Base-by-base conservation (phyloP, 2,113 vertebrate species). In the Boulengerochromis microlepis region DNA sequence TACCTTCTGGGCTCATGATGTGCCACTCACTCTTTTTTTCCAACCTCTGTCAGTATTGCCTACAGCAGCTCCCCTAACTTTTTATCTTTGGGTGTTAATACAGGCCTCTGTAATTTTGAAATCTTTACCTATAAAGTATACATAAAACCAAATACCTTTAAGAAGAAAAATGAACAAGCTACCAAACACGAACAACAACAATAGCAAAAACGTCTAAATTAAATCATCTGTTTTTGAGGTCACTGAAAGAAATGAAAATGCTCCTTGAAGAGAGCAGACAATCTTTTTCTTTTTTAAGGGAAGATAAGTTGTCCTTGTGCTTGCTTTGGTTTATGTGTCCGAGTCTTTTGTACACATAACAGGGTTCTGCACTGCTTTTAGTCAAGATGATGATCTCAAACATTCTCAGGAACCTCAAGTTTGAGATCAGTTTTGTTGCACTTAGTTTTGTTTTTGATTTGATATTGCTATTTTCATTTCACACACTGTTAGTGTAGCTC, bases 1-100 rank as follows among this genome's bases (percentile, higher is more conserved):
- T 86, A 74, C 80, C 89, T 90, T 92, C 88, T 57, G 88, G 91
- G 87, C 89, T 24, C 84, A 89, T 8, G 89, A 86, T 82, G 74
- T 92, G 88, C 82, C 52, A 87, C 40, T 90, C 84, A 50, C 76
- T 84, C 59, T 91, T 80, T 80, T 19, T 87, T 80, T 83, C 26
- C 87, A 91, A 26, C 81, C 90, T 93, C 64, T 59, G 24, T 87
- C 85, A 82, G 15, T 74, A 52, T 61, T 26, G 50, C 31, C 26
- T 82, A 42, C 31, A 29, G 53, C 19, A 61, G 42, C 19, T 45
- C 19, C 59, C 4, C 61, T 10, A 42, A 78, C 16, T 33, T 10
- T 7, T 11, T 8, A 13, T 47, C 5, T 29, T 33, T 4, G 3
- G 78, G 24, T 50, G 71, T 19, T 76, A 76, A 19, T 76, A 50